These are phyloP conservation scores for Prunella himalayana DNA, from an alignment of 2,113 vertebrate species.

Conservation along the genomic window DNA sequence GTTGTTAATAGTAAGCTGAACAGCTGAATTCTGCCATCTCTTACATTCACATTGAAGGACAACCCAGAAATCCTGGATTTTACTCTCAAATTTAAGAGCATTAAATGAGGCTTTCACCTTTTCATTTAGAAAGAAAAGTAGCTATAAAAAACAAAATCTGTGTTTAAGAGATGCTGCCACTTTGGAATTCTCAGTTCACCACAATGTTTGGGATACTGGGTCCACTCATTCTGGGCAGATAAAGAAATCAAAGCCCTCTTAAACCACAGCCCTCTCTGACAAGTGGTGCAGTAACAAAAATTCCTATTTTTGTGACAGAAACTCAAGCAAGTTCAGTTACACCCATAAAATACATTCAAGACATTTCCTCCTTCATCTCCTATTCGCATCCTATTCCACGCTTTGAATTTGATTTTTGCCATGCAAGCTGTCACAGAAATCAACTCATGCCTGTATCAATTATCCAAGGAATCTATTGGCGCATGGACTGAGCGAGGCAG, in stretches of 20 bases:
- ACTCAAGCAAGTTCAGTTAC: neutral
- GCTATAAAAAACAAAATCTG: neutral
- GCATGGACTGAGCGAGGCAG: neutral
- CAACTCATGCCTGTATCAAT: neutral
- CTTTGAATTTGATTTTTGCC: neutral
- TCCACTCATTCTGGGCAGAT: neutral
- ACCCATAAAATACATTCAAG: slow-evolving; percentile 11
- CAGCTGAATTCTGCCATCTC: slow-evolving; percentile 59
- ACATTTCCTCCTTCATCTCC: neutral
- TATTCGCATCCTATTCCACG: neutral
- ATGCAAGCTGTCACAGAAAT: neutral
- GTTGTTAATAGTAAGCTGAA: slow-evolving; percentile 72
- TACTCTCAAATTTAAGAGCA: slow-evolving; percentile 36
- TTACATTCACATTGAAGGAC: slow-evolving; percentile 58
- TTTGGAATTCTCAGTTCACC: neutral
- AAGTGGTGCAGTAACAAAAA: neutral
- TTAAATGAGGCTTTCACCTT: slow-evolving; percentile 50
- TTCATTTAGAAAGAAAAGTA: neutral
- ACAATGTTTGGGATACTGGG: neutral
- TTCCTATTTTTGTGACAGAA: neutral
- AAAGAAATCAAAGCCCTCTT: neutral
- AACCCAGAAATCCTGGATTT: slow-evolving; percentile 50
- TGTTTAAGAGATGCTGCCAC: neutral
- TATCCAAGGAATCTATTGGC: neutral
- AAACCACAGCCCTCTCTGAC: neutral